These are phyloP conservation scores for Aphelinus atriplicis DNA, from an alignment of 1,140 invertebrate genomes.

Conservation along the genomic window DNA sequence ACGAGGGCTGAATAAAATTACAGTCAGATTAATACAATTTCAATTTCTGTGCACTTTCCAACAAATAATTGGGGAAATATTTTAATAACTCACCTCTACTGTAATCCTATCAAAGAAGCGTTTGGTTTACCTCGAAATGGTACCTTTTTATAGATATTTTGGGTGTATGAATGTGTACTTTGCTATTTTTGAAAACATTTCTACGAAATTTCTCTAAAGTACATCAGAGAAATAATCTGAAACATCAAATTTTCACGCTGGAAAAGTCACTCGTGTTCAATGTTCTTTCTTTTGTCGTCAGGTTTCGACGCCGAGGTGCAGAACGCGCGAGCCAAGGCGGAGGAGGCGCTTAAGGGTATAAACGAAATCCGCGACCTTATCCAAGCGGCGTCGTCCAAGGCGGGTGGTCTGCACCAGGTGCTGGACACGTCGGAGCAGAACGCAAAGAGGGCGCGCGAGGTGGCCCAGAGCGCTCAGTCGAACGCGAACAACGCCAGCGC, in stretches of 20 bases:
- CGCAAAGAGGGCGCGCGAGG: conserved; percentile 78
- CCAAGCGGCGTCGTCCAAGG: conserved; percentile 70
- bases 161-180: too few species aligned
- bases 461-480: conserved; percentile 82
- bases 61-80: too few species aligned
- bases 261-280: too few species aligned
- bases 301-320: conserved; percentile 92
- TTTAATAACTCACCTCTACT: too few species aligned
- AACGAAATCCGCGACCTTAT: conserved; percentile 67
- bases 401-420: conserved; percentile 76
- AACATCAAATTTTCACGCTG: neutral
- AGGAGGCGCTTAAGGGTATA: conserved; percentile 72
- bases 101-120: too few species aligned
- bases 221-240: neutral
- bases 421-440: conserved; percentile 80
- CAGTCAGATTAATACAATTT: too few species aligned
- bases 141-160: too few species aligned
- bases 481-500: conserved; percentile 56
- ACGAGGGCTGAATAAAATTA: neutral
- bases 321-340: conserved; percentile 76
- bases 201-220: too few species aligned
- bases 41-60: too few species aligned
- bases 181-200: too few species aligned
- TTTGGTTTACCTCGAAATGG: too few species aligned
- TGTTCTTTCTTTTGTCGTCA: conserved; percentile 48